Base-by-base conservation (phyloP, 2,888 invertebrate genomes). In the Zhuqinia jingwanae region DNA sequence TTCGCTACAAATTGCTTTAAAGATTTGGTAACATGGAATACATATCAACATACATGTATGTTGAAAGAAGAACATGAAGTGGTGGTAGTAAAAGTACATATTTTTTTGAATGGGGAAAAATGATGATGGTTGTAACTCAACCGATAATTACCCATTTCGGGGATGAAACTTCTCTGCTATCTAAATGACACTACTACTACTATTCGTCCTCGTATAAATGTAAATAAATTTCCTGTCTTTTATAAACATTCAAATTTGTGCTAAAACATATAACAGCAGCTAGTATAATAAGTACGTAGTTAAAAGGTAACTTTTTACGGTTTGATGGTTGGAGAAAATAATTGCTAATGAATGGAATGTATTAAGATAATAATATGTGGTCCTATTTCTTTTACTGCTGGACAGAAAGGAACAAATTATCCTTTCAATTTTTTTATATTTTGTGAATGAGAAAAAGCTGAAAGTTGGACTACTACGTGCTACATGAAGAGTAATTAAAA, bases 101-200 rank as follows among this genome's bases (percentile, higher is more conserved):
- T n/a, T n/a, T n/a, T n/a, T n/a, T n/a, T 11, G 42, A 65, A 25
- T 65, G n/a, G 42, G 36, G 17, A 65, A 65, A 42, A 15, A 63
- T 63, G 65, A 42, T 42, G 36, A 45, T 36, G 60, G 42, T 2
- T 58, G 50, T 82, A 82, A 82, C 30, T 82, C 58, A 60, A 42
- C 53, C 63, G 81, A 63, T 82, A 58, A 70, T 81, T 70, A 70
- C 79, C 65, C 68, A 65, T 79, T 79, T 58, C n/a, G n/a, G n/a
- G 42, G 30, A 56, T 27, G 45, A 75, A 73, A 45, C 27, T 30
- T 36, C n/a, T n/a, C 45, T 82, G 58, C 60, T 73, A 82, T 82
- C 81, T 82, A 82, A 82, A 82, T 60, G 73, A 82, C 73, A 60
- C 53, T n/a, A n/a, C n/a, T n/a, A n/a, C n/a, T n/a, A n/a, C n/a